Conservation (phyloP, 2,113 vertebrate genomes). For the Burhinus bistriatus region DNA sequence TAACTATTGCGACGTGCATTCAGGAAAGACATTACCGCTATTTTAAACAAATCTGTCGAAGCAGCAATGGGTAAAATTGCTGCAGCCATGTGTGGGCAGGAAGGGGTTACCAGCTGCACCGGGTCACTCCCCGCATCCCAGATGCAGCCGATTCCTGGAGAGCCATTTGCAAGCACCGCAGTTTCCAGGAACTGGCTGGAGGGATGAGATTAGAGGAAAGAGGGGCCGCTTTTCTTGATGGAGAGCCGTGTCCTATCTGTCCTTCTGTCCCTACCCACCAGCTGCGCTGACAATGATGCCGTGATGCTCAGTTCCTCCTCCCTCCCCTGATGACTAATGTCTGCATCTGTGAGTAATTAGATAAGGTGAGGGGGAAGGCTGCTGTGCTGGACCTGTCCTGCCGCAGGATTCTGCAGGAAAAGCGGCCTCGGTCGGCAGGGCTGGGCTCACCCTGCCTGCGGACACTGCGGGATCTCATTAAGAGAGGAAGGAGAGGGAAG, state of each 20-base stretch:
- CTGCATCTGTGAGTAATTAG: background rate
- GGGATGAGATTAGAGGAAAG: background rate
- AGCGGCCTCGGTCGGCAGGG: background rate
- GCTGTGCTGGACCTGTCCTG: background rate
- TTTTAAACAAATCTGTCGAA: fast-evolving
- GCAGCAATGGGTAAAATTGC: fast-evolving
- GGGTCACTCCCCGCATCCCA: fast-evolving
- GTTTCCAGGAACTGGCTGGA: slow-evolving; percentile 1
- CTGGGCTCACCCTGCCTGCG: background rate
- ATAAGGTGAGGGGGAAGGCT: background rate
- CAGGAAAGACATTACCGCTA: fast-evolving
- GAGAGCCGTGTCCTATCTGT: background rate
- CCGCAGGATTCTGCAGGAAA: background rate
- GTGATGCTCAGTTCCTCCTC: background rate
- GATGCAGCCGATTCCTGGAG: background rate
- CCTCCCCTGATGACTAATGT: background rate
- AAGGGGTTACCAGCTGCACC: background rate
- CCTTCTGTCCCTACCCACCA: background rate
- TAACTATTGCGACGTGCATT: fast-evolving
- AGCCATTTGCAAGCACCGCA: background rate
- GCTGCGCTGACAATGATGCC: background rate
- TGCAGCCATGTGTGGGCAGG: fast-evolving
- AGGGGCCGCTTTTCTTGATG: background rate
- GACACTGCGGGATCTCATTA: background rate
- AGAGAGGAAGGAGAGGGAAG: background rate